Evolutionary conservation across 2,888 invertebrate species (phyloP), one percentile per base, ranked within the genome.

Genomic region (Callosobruchus maculatus): DNA sequence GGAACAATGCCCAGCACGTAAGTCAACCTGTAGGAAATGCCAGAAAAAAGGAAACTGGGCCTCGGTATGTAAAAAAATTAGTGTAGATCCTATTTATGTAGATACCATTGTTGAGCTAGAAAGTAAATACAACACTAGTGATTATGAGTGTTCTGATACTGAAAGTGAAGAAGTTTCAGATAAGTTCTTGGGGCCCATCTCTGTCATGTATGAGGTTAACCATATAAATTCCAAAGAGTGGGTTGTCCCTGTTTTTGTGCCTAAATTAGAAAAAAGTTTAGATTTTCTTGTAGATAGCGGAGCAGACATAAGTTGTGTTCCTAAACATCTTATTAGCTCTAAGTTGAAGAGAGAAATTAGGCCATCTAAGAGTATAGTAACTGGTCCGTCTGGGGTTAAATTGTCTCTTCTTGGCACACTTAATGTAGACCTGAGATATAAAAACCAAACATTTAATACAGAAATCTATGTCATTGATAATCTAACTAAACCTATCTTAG

Each of bases 41-140:
- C 9, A 72, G 30, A 77, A 72, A 71, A 18, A 20, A 66, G 76
- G 75, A 22, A 74, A 77, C 22, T 74, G 74, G 74, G 74, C 74
- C 22, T 13, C 22, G 9, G 71, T 74, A 21, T 74, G 74, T 31
- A 71, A 71, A 20, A 30, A 72, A 70, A 76, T 72, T 72, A 68
- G 72, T 67, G 68, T 71, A 66, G 68, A 73, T 67, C 72, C 70
- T 70, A 30, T 74, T n/a, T 67, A 74, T 67, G 21, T 69, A 20
- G 70, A 74, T 67, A 22, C 22, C 31, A 67, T 20, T 21, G 67
- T 20, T 20, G 30, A 21, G 0, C 18, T n/a, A 22, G 4, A 71
- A 70, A 70, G 20, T 70, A 67, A 67, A 67, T 67, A 67, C n/a
- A 20, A 67, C 67, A 67, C 2, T 67, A 9, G 4, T 67, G 21